These are phyloP conservation scores for Riparia riparia DNA, from an alignment of 2,113 vertebrate species.

Conservation along the genomic window DNA sequence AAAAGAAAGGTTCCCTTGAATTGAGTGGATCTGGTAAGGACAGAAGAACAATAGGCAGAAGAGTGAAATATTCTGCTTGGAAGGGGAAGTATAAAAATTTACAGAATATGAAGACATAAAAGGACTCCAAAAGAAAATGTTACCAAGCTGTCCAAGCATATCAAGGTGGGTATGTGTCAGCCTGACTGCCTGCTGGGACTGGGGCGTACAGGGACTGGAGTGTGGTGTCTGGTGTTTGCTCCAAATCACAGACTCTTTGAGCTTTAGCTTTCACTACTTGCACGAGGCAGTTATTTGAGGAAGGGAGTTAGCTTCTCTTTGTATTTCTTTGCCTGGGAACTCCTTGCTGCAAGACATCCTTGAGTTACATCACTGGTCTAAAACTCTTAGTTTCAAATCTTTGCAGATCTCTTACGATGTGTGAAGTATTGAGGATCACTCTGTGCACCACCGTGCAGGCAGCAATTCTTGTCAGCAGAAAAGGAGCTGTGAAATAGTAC, in stretches of 20 bases:
- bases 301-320: neutral
- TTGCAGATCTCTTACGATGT: neutral
- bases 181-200: neutral
- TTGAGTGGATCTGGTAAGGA: neutral
- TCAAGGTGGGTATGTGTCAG: neutral
- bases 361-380: neutral
- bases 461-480: neutral
- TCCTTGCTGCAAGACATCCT: neutral
- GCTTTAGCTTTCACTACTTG: neutral
- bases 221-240: neutral
- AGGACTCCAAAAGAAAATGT: neutral
- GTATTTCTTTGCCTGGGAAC: neutral
- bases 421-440: neutral
- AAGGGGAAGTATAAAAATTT: neutral
- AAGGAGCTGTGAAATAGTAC: neutral
- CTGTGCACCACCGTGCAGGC: rapidly evolving
- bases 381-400: neutral
- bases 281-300: neutral
- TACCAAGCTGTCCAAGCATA: neutral
- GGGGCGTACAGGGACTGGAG: neutral
- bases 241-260: neutral
- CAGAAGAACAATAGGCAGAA: neutral
- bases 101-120: neutral
- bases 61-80: neutral
- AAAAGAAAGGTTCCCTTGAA: neutral